Evolutionary conservation across 1,140 invertebrate genomes (phyloP).

Genomic region (Holcopasites calliopsidis): DNA sequence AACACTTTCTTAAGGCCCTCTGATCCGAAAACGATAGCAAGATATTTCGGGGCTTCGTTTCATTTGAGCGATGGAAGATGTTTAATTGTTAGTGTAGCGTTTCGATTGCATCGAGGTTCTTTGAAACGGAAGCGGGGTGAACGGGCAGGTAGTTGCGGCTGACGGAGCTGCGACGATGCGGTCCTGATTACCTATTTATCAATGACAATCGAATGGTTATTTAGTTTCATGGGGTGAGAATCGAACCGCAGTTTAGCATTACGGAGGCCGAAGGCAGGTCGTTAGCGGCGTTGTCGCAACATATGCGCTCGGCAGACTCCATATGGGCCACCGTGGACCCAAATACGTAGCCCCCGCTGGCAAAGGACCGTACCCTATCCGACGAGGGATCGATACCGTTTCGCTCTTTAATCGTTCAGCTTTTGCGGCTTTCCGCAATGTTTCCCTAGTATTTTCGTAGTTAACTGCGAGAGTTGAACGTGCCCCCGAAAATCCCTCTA

Average conservation of each 20-base stretch:
- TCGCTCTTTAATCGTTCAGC: slow-evolving; percentile 70
- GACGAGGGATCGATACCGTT: slow-evolving; percentile 70
- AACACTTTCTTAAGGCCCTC: slow-evolving; percentile 11
- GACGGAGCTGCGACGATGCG: slow-evolving; percentile 35
- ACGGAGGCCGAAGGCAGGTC: slow-evolving; percentile 75
- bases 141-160: not conserved
- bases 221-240: slow-evolving; percentile 74
- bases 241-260: slow-evolving; percentile 79
- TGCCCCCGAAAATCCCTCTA: not conserved
- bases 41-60: not conserved
- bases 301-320: slow-evolving; percentile 79
- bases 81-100: too few relatives aligned
- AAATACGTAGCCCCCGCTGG: slow-evolving; percentile 66
- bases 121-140: too few relatives aligned
- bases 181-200: slow-evolving; percentile 73
- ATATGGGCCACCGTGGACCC: slow-evolving; percentile 76
- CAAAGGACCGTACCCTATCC: slow-evolving; percentile 35
- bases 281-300: slow-evolving; percentile 79
- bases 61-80: not conserved
- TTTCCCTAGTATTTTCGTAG: not conserved
- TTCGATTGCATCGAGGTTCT: not conserved
- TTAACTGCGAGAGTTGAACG: not conserved
- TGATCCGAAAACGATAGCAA: not conserved
- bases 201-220: slow-evolving; percentile 77
- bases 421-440: slow-evolving; percentile 59